Evolutionary conservation across 2,113 vertebrate genomes (phyloP), one percentile per base, ranked within the genome.

Genomic region (Plectropomus leopardus): DNA sequence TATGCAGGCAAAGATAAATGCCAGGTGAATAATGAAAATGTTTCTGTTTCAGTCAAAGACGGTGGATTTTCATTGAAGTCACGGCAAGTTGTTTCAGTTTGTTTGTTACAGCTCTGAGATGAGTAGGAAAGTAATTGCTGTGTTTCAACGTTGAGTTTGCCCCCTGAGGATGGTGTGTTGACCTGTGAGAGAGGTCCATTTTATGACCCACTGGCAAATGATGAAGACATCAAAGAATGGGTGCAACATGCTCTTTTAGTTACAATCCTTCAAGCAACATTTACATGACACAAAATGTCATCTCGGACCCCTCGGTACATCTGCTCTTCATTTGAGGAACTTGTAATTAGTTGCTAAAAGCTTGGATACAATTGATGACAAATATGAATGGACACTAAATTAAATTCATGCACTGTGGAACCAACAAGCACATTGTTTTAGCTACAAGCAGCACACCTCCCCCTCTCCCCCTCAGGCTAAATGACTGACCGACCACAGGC

Each of bases 401-500:
- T n/a, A 23, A 30, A 60, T 68, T 17, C 19, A 32, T 74, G 21
- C 36, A 5, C 26, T 45, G 58, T 73, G 73, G 21, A 73, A 23
- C 34, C 40, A 75, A 78, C 26, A 26, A 57, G 58, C 48, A 67
- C 70, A 55, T 40, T 72, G 47, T 58, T 71, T 53, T 9, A 80
- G n/a, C 54, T 64, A 44, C 5, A 28, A 45, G 47, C 42, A 68
- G 32, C 68, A 51, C 67, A 21, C 55, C 54, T 26, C 72, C 64
- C 28, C 47, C n/a, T 48, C 7, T 1, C n/a, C 57, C 50, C 82
- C 78, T 66, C 26, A 10, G 36, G 76, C 72, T 83, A 70, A 86
- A 80, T 47, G 59, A 76, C 61, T 89, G 80, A 85, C 76, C 8
- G 21, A 69, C 65, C 82, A 70, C 60, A 48, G 72, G 67, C 82